Conservation (phyloP, 2,888 invertebrate species). For the Smittia sp. region DNA sequence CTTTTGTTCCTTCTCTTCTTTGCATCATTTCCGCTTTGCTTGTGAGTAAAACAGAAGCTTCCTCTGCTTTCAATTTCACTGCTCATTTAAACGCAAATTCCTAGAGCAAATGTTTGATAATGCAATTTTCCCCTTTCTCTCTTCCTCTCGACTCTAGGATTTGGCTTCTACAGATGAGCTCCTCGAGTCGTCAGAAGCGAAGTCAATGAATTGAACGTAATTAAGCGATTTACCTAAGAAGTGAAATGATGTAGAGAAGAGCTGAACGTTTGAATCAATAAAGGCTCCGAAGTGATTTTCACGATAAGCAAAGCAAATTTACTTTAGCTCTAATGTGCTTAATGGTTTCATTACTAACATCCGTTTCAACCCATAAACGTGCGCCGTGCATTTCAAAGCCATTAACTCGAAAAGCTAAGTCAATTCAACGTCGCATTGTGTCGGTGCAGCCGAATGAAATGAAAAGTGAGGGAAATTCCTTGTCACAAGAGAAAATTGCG, state of each 20-base stretch:
- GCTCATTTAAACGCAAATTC: not conserved
- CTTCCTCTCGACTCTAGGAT: not conserved
- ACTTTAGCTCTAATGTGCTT: not conserved
- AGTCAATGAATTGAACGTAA: slow-evolving; percentile 32
- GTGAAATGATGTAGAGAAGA: slow-evolving; percentile 26
- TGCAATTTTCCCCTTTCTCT: slow-evolving; percentile 21
- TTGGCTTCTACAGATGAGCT: slow-evolving; percentile 31
- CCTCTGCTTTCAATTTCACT: not conserved
- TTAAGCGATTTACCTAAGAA: not conserved
- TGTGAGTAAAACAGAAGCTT: slow-evolving; percentile 23
- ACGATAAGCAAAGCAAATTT: not conserved
- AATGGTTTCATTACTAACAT: slow-evolving; percentile 17
- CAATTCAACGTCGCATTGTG: not conserved
- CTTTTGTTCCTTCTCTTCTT: not conserved
- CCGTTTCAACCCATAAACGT: slow-evolving; percentile 11
- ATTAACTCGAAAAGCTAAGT: not conserved
- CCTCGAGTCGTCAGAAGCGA: slow-evolving; percentile 2
- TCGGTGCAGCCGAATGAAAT: not conserved
- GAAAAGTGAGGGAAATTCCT: not conserved
- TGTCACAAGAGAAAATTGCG: no score
- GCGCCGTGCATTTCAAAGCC: not conserved
- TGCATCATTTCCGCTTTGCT: slow-evolving; percentile 15
- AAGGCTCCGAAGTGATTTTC: not conserved
- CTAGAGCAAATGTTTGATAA: slow-evolving; percentile 1
- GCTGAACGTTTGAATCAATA: slow-evolving; percentile 18